phyloP scores from a whole-genome alignment of 2,113 vertebrate species.

The Thoracochromis brauschi region DNA sequence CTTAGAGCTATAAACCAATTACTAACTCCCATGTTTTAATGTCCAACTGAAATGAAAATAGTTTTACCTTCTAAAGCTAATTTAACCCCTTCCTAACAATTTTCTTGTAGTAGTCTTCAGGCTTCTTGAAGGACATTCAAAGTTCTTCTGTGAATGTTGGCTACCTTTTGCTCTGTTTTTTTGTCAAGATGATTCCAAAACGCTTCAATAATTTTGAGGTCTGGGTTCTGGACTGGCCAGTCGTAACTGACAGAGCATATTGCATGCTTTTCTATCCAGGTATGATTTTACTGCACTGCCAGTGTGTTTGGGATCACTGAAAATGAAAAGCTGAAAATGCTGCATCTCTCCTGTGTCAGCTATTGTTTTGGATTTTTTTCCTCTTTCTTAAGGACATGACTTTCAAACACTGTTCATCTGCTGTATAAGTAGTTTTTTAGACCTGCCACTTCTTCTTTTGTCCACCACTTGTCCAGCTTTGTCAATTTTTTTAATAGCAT shows the following conservation, averaged over 20 bases:
- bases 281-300: neutral
- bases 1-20: neutral
- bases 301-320: neutral
- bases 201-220: neutral
- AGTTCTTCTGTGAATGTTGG: neutral
- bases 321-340: neutral
- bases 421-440: neutral
- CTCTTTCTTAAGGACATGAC: neutral
- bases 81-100: neutral
- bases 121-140: neutral
- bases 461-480: neutral
- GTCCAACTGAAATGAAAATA: neutral
- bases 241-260: neutral
- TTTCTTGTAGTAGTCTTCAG: neutral
- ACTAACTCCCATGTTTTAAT: neutral
- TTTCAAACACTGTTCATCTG: neutral
- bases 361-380: neutral
- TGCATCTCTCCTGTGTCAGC: neutral
- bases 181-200: neutral
- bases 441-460: neutral
- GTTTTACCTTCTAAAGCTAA: neutral
- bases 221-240: neutral
- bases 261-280: neutral
- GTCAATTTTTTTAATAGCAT: neutral
- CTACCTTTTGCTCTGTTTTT: neutral